A percentile compares a stretch with the other conserved stretches of the same genome.
Evolutionary conservation across 2,113 vertebrate genomes (phyloP).

Genomic region (Hemiscyllium ocellatum): DNA sequence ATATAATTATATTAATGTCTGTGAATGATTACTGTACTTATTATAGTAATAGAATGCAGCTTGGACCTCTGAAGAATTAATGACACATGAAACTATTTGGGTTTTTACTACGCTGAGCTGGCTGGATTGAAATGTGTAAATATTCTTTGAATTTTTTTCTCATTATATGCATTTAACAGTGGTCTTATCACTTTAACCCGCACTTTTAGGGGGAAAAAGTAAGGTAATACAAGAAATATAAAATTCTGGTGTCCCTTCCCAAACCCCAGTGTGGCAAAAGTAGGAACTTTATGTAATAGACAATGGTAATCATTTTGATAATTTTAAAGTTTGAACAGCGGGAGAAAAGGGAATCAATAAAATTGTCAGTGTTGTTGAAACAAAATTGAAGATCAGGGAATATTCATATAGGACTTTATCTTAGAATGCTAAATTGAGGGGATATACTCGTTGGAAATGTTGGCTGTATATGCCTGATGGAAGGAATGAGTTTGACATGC

Average conservation of each 20-base stretch:
- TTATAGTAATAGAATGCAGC: slow-evolving; percentile 70
- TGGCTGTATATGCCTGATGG: not conserved
- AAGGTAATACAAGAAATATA: not conserved
- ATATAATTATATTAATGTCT: slow-evolving; percentile 72
- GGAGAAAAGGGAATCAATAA: not conserved
- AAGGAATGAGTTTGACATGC: not conserved
- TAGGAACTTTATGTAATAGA: not conserved
- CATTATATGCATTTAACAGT: not conserved
- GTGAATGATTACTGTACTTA: slow-evolving; percentile 96
- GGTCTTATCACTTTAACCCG: slow-evolving; percentile 12
- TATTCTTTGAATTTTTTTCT: not conserved
- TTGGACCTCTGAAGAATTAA: slow-evolving; percentile 73
- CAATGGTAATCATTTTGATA: not conserved
- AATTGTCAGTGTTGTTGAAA: no score
- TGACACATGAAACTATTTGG: slow-evolving; percentile 75
- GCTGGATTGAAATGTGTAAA: slow-evolving; percentile 38
- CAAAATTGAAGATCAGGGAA: not conserved
- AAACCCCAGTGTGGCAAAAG: not conserved
- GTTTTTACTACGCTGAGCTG: slow-evolving; percentile 50
- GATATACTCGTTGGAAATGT: not conserved
- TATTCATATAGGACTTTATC: not conserved
- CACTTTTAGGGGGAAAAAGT: not conserved
- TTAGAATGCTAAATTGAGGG: not conserved
- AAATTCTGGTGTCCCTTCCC: not conserved
- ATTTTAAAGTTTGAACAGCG: not conserved